Evolutionary conservation across 2,888 invertebrate genomes (phyloP), one percentile per base, ranked within the genome.

Genomic region (Anagyrus pseudococci): DNA sequence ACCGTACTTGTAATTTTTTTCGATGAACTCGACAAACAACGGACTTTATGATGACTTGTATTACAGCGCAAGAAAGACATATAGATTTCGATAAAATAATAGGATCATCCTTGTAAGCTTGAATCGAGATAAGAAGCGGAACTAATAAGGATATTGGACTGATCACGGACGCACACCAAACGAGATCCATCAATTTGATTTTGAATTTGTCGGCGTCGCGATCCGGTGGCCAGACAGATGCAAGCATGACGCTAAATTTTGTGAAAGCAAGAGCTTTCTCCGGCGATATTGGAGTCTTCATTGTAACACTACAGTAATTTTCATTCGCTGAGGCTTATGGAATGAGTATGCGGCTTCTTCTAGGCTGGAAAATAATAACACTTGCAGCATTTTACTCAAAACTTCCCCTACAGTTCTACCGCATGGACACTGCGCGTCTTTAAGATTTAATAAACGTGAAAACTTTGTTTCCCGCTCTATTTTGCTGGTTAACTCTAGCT

Each of bases 41-140:
- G 17, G 48, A 43, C 41, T 63, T 68, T 13, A 56, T 49, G 6
- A 59, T 8, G 13, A 43, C 54, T 40, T 67, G 67, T 25, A 53
- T 29, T 1, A 66, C 50, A 0, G 68, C 68, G 40, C 50, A 66
- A 2, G 37, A 50, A n/a, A 69, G 62, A 29, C 58, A 62, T 0
- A 68, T 43, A 13, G 64, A 66, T 41, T 68, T 67, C 44, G 68
- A 66, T 61, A 69, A 64, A n/a, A 64, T 37, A 10, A 41, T 61
- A 19, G 67, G 56, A 58, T 68, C 57, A 48, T 57, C 43, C 33
- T 57, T 55, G 43, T 55, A 47, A 8, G 4, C 29, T 8, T 66
- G 66, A 17, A 62, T 44, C 0, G 64, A 53, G 10, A 20, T 47
- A 10, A 48, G 20, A 8, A 68, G 37, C 7, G 69, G 67, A 26